Conservation (phyloP, 1,140 invertebrate species). For the Carcinoscorpius rotundicauda region DNA sequence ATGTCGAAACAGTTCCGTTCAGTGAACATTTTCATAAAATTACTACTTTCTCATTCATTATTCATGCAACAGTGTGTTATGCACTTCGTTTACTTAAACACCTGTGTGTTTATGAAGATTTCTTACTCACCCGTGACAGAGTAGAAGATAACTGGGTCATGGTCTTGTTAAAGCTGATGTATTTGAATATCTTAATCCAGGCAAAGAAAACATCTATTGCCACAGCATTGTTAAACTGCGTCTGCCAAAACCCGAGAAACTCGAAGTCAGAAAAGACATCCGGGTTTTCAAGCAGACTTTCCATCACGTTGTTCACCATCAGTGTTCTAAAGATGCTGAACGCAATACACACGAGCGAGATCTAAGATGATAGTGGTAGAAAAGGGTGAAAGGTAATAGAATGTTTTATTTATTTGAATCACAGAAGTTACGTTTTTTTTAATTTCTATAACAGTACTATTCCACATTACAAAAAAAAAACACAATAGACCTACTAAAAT, state of each 20-base stretch:
- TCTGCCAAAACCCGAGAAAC: constrained; percentile 40
- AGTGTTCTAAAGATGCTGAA: constrained; percentile 32
- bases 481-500: too few species aligned
- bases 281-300: constrained; percentile 33
- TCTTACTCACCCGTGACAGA: constrained; percentile 36
- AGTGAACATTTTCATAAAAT: too few species aligned
- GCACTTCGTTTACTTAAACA: too few species aligned
- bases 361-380: constrained; percentile 1
- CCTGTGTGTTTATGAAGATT: too few species aligned
- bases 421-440: too few species aligned
- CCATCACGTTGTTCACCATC: constrained; percentile 27
- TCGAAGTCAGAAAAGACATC: constrained; percentile 39
- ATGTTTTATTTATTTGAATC: too few species aligned
- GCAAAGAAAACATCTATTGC: constrained; percentile 48
- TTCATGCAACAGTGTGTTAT: too few species aligned
- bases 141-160: constrained; percentile 61
- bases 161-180: constrained; percentile 61
- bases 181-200: constrained; percentile 53
- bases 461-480: too few species aligned
- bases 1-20: too few species aligned
- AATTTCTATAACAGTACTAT: too few species aligned
- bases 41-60: too few species aligned
- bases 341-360: constrained; percentile 31
- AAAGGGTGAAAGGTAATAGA: too few species aligned
- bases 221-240: constrained; percentile 42